phyloP scores from a whole-genome alignment of 2,797 vertebrate genomes.

The Arctocebus calabarensis region DNA sequence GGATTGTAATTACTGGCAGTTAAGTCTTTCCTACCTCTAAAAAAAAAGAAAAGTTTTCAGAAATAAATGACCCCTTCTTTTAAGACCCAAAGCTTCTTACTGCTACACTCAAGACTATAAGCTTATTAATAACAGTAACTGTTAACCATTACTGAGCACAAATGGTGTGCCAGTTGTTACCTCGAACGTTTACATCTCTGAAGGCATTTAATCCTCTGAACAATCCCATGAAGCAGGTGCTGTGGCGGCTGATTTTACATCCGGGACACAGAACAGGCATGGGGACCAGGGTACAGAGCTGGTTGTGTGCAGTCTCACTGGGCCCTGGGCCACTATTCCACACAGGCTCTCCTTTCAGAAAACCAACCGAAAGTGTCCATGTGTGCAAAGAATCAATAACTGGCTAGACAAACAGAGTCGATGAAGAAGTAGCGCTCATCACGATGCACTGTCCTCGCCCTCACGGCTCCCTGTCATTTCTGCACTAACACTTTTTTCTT shows the following conservation, averaged over 20 bases:
- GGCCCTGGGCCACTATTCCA: not conserved
- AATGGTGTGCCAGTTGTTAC: not conserved
- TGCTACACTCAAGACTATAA: not conserved
- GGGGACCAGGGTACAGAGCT: too few species aligned
- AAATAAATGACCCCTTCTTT: slow-evolving; percentile 16
- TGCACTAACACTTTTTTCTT: not conserved
- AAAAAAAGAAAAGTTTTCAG: not conserved
- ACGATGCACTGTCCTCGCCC: not conserved
- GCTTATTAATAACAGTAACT: not conserved
- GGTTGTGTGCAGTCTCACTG: not conserved
- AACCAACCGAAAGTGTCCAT: not conserved
- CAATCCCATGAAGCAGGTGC: not conserved
- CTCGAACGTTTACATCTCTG: not conserved
- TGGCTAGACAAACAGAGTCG: not conserved
- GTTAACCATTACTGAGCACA: not conserved
- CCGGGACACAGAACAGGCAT: not conserved
- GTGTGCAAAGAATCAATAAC: not conserved
- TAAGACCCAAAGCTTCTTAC: not conserved
- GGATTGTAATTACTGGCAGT: not conserved
- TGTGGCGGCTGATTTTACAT: not conserved
- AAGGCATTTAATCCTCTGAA: not conserved
- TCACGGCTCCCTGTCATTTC: fast-evolving
- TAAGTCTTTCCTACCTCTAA: not conserved
- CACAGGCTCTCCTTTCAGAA: not conserved
- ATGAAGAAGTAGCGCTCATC: not conserved